Base-by-base conservation (phyloP, 2,888 invertebrate species). In the Drosophila formosana region DNA sequence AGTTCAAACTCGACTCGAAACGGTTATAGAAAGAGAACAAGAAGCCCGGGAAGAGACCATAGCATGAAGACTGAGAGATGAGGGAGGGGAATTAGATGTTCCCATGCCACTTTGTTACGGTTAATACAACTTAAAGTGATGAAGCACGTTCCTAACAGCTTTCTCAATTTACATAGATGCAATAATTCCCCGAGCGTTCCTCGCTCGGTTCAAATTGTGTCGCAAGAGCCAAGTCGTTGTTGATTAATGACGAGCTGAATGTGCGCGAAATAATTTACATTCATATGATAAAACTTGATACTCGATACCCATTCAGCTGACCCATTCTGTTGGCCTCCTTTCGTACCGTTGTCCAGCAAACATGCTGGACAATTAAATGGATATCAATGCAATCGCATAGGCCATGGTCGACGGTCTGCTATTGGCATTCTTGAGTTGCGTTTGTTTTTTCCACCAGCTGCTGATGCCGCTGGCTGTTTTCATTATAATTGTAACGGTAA, bases 81-180 rank as follows among this genome's bases (percentile, higher is more conserved):
- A 13, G 4, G 8, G 4, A 18, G 18, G 18, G 18, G 32, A 8
- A 18, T 23, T 6, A n/a, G 32, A 47, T 47, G 3, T 66, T 80
- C 67, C 60, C 61, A 67, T 57, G 66, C 28, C 28, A 13, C 18
- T 18, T 18, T 18, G 18, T 18, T 18, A 18, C 7, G 18, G 26
- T 23, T 18, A 13, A 51, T 26, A 51, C 56, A 58, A 45, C 53
- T 65, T 68, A 53, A 72, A 71, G 72, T 68, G 63, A 52, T 64
- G 53, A 43, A 62, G 61, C 80, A 79, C 70, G 80, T 74, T 79
- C 43, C 71, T 52, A 63, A 28, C 73, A 71, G 83, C 90, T 90
- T 90, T 90, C 90, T 91, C 88, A 91, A 90, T 91, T 90, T 89
- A 87, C 90, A 90, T 87, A 76, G 58, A 25, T 52, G 46, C 82